These are phyloP conservation scores for Drosophila limbata DNA, from an alignment of 2,888 invertebrate species.

Conservation along the genomic window DNA sequence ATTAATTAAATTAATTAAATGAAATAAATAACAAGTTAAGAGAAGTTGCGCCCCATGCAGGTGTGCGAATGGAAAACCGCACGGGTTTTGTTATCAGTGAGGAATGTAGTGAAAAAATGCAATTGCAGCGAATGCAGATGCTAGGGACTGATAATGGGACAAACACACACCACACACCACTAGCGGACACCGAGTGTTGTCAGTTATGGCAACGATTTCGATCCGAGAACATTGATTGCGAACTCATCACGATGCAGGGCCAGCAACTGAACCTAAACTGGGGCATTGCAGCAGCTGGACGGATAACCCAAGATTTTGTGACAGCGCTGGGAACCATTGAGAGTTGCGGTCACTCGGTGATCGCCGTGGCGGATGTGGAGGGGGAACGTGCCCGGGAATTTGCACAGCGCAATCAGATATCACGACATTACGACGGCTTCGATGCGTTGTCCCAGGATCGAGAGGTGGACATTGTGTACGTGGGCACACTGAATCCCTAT, in stretches of 20 bases:
- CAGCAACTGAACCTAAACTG: constrained; percentile 86
- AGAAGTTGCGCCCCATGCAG: background rate
- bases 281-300: constrained; percentile 94
- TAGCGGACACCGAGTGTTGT: constrained; percentile 29
- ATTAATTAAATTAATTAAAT: background rate
- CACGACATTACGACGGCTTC: constrained; percentile 91
- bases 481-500: constrained; percentile 91
- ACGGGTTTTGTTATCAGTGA: constrained; percentile 39
- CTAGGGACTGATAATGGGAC: constrained; percentile 53
- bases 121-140: constrained; percentile 70
- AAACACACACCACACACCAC: constrained; percentile 7
- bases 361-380: constrained; percentile 92
- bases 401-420: constrained; percentile 90
- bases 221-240: constrained; percentile 16
- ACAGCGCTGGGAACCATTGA: constrained; percentile 89
- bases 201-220: constrained; percentile 49
- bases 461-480: constrained; percentile 93
- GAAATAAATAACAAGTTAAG: background rate
- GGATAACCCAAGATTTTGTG: constrained; percentile 94
- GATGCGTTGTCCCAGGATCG: constrained; percentile 90
- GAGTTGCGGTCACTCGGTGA: constrained; percentile 86
- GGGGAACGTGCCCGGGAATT: constrained; percentile 90
- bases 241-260: constrained; percentile 46
- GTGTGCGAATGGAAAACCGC: background rate
- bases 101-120: constrained; percentile 59